Conservation (phyloP, 2,888 invertebrate species). For the Himalopsyche kuldschensis region DNA sequence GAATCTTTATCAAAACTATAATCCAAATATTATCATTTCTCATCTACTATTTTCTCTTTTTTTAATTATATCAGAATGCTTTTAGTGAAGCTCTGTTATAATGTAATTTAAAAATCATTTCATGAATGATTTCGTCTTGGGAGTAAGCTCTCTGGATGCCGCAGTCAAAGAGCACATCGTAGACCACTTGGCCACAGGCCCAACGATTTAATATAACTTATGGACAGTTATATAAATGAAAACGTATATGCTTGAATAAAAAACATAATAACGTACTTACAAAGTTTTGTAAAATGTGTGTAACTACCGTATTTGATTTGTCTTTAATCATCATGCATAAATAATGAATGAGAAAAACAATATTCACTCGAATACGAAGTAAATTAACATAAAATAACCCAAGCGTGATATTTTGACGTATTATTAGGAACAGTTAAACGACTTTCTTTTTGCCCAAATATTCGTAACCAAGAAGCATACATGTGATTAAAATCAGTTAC, state of each 20-base stretch:
- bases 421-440: not conserved
- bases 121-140: too few species aligned
- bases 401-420: not conserved
- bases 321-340: not conserved
- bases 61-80: too few species aligned
- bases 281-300: not conserved
- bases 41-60: too few species aligned
- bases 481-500: conserved; percentile 15
- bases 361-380: not conserved
- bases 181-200: too few species aligned
- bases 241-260: not conserved
- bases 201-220: too few species aligned
- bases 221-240: not conserved
- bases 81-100: too few species aligned
- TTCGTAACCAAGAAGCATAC: conserved; percentile 19
- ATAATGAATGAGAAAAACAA: not conserved
- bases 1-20: too few species aligned
- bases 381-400: not conserved
- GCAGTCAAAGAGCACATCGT: too few species aligned
- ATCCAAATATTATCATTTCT: too few species aligned
- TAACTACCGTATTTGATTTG: not conserved
- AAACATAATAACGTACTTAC: not conserved
- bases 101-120: too few species aligned
- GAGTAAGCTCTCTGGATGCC: too few species aligned
- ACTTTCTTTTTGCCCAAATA: conserved; percentile 3